These are phyloP conservation scores for Craniophora ligustri DNA, from an alignment of 2,888 invertebrate species.

Conservation along the genomic window DNA sequence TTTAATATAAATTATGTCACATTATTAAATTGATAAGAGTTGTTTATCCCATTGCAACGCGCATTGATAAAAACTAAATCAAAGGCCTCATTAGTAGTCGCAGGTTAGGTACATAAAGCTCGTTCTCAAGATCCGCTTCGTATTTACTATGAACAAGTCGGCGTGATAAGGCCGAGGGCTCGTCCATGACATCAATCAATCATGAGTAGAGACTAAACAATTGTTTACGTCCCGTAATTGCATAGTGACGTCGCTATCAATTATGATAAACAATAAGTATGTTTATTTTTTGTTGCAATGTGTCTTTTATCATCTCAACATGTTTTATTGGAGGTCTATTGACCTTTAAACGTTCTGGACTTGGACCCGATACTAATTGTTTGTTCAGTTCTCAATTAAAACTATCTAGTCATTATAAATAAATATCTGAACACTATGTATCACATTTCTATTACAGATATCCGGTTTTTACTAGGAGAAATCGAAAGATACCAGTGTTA, in stretches of 20 bases:
- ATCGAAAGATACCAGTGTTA: constrained; percentile 89
- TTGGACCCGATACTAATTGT: constrained; percentile 25
- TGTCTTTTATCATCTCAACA: constrained; percentile 54
- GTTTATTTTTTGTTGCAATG: constrained; percentile 55
- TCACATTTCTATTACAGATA: constrained; percentile 74
- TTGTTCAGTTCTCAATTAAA: constrained; percentile 16
- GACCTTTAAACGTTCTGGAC: constrained; percentile 63
- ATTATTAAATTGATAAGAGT: constrained; percentile 22
- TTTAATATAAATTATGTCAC: constrained; percentile 27
- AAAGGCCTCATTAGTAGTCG: constrained; percentile 45
- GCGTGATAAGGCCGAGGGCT: constrained; percentile 81
- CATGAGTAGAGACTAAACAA: constrained; percentile 76
- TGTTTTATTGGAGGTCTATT: constrained; percentile 59
- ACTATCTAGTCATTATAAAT: neutral
- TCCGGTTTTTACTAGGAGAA: constrained; percentile 84
- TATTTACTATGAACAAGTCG: constrained; percentile 51
- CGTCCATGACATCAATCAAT: constrained; percentile 86
- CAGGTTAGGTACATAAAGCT: constrained; percentile 12
- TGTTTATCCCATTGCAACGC: constrained; percentile 26
- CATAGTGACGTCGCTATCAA: constrained; percentile 73
- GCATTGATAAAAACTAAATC: constrained; percentile 35
- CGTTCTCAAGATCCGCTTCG: constrained; percentile 67
- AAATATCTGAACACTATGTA: neutral
- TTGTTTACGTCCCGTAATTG: constrained; percentile 74
- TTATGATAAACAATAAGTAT: constrained; percentile 36